These are phyloP conservation scores for Daphoenositta chrysoptera DNA, from an alignment of 2,113 vertebrate genomes.

Conservation along the genomic window DNA sequence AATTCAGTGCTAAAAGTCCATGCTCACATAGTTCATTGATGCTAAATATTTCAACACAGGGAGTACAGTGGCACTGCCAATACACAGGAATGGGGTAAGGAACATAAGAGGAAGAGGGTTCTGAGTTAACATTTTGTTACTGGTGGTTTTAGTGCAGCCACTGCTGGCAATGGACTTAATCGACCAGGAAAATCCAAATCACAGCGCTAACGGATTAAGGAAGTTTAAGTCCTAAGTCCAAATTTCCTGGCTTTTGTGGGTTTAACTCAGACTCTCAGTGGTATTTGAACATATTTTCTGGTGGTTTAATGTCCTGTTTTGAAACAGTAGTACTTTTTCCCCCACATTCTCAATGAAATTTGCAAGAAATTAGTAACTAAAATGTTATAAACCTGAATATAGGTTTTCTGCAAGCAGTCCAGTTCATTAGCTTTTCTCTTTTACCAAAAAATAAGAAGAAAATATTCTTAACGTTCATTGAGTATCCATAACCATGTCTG, in stretches of 20 bases:
- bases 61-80: not conserved
- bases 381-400: not conserved
- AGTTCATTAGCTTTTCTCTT: not conserved
- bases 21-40: not conserved
- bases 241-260: slow-evolving; percentile 30
- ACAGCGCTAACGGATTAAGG: slow-evolving; percentile 26
- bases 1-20: not conserved
- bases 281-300: slow-evolving; percentile 29
- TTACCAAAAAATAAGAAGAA: not conserved
- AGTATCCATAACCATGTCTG: not conserved
- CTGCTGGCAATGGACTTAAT: not conserved
- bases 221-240: slow-evolving; percentile 24
- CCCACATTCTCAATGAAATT: not conserved
- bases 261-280: not conserved
- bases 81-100: not conserved
- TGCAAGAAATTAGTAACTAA: not conserved
- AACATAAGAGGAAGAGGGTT: not conserved
- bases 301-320: not conserved
- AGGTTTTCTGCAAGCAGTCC: not conserved
- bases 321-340: not conserved
- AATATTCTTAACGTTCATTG: not conserved
- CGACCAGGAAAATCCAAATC: slow-evolving; percentile 16
- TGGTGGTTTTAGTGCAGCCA: not conserved
- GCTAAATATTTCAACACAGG: not conserved
- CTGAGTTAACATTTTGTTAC: not conserved